Evolutionary conservation across 2,888 invertebrate species (phyloP).

Genomic region (Apamea crenata): DNA sequence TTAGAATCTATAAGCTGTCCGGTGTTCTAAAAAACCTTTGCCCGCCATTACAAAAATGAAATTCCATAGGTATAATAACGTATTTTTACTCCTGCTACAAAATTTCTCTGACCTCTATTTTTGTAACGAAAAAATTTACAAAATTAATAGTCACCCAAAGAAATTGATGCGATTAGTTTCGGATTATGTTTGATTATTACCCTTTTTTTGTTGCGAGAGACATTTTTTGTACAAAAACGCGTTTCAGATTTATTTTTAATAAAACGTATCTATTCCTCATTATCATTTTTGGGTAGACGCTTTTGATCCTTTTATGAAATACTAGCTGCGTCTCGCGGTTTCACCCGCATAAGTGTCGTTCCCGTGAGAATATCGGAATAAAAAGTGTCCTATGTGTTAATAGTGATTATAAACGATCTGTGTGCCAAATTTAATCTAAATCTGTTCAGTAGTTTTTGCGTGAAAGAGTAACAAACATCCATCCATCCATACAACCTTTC

Average conservation of each 20-base stretch:
- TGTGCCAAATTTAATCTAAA: too few relatives aligned
- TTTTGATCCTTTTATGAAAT: slow-evolving; percentile 4
- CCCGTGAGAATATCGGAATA: too few relatives aligned
- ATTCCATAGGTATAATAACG: slow-evolving; percentile 36
- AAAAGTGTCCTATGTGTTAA: too few relatives aligned
- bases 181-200: slow-evolving; percentile 80
- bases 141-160: slow-evolving; percentile 77
- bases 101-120: slow-evolving; percentile 42
- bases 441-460: too few relatives aligned
- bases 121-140: slow-evolving; percentile 57
- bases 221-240: slow-evolving; percentile 75
- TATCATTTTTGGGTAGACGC: slow-evolving; percentile 19
- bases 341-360: too few relatives aligned
- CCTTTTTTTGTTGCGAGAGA: slow-evolving; percentile 78
- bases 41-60: not conserved
- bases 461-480: too few relatives aligned
- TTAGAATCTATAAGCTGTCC: not conserved
- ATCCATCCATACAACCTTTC: too few relatives aligned
- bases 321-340: too few relatives aligned
- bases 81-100: slow-evolving; percentile 18
- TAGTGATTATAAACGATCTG: too few relatives aligned
- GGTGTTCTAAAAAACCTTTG: not conserved
- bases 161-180: slow-evolving; percentile 85
- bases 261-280: slow-evolving; percentile 70
- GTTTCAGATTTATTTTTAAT: slow-evolving; percentile 78